Evolutionary conservation across 2,113 vertebrate genomes (phyloP), one percentile per base, ranked within the genome.

Genomic region (Varanus komodoensis): DNA sequence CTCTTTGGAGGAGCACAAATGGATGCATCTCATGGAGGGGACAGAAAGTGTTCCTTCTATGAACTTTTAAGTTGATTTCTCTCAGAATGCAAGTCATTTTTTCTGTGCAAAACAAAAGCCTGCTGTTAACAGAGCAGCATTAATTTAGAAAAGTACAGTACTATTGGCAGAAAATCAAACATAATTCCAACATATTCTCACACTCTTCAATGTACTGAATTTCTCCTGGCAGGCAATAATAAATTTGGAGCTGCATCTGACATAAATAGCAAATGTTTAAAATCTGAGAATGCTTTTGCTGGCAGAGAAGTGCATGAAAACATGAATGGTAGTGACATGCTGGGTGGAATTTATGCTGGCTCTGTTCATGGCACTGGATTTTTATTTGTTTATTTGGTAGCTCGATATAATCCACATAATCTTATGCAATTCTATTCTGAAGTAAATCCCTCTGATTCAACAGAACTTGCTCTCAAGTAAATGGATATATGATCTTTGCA

Each of bases 211-310:
- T 91, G 68, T 91, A 93, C 87, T 89, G 92, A 87, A 77, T 95
- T 68, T 75, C 88, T 93, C 93, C 92, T 90, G 92, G 94, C 86
- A 93, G 91, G 95, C 94, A 95, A 90, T 92, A 92, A 93, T 93
- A 67, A 34, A 79, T 89, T 94, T 89, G 82, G 67, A 79, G 92
- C 89, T 68, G 93, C 92, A 95, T 92, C 88, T 88, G 93, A 50
- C 91, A 95, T 93, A 93, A 95, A 96, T 89, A 95, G 91, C 54
- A 93, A 91, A 90, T 1, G 0, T 89, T 95, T 93, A 94, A 61
- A 94, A 77, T 74, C 52, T 92, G 80, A 90, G 84, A 93, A 91
- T 92, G 61, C 89, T 95, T 95, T 96, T 94, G 29, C 34, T 96
- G 93, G 92, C 92, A 91, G 71, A 92, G 89, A 86, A 88, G 86